Percentiles rank a stretch among this genome's conserved stretches.
Evolutionary conservation across 2,797 vertebrate species (phyloP).

Genomic region (Typhlichthys eigenmanni): DNA sequence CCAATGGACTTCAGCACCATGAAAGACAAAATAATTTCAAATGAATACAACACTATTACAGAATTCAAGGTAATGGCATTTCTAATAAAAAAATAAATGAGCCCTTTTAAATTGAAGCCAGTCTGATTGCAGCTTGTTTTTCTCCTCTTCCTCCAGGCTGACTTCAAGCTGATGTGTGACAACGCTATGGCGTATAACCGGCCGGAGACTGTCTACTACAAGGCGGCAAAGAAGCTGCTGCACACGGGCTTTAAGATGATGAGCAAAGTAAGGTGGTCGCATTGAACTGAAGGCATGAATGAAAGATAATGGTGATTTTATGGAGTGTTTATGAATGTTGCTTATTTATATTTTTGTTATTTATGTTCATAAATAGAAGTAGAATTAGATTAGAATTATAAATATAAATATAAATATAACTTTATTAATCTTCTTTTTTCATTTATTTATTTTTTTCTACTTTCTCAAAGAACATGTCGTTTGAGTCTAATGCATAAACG

Average conservation of each 20-base stretch:
- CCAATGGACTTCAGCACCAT: constrained; percentile 99
- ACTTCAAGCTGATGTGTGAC: constrained; percentile 99
- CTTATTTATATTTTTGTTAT: neutral
- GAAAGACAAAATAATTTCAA: constrained; percentile 92
- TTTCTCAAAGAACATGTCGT: neutral
- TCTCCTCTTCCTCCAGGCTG: constrained; percentile 79
- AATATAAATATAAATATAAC: no score
- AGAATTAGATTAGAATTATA: no score
- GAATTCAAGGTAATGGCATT: constrained; percentile 90
- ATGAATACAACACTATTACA: constrained; percentile 96
- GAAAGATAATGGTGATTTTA: neutral
- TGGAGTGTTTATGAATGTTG: neutral
- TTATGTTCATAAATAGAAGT: no score
- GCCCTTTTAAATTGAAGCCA: neutral
- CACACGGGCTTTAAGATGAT: constrained; percentile 99
- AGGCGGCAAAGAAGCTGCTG: constrained; percentile 96
- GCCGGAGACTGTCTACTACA: constrained; percentile 98
- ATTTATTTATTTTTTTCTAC: neutral
- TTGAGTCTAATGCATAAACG: neutral
- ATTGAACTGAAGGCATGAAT: neutral
- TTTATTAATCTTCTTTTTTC: no score
- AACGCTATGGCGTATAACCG: constrained; percentile 99
- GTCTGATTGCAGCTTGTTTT: constrained; percentile 11
- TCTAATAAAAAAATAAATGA: neutral
- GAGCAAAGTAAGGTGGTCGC: constrained; percentile 91